Evolutionary conservation across 2,113 vertebrate species (phyloP).

Genomic region (Varanus salvator): DNA sequence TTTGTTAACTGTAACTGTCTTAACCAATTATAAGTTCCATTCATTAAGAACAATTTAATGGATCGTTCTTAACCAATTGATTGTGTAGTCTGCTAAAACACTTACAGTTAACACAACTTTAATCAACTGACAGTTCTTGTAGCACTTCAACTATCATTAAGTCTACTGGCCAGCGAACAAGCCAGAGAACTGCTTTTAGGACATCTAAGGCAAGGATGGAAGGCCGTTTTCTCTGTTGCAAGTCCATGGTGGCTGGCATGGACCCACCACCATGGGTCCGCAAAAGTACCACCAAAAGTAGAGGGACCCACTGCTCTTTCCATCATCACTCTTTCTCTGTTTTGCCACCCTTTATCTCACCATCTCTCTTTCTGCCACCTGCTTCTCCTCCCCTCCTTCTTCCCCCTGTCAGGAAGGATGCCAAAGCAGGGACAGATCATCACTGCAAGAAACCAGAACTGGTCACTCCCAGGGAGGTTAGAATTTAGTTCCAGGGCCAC

Average conservation of each 20-base stretch:
- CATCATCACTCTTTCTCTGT: no score
- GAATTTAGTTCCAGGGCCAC: background rate
- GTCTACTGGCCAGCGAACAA: background rate
- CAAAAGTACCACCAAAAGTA: no score
- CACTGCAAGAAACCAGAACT: background rate
- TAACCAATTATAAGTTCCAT: background rate
- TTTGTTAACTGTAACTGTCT: background rate
- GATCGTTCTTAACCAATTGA: background rate
- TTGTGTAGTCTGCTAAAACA: background rate
- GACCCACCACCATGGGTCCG: no score
- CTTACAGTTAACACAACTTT: background rate
- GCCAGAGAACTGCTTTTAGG: background rate
- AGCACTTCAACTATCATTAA: background rate
- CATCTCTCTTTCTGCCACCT: no score
- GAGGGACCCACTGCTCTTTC: no score
- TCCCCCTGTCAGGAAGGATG: background rate
- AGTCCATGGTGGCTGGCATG: no score
- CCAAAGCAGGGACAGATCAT: background rate
- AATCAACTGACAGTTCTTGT: background rate
- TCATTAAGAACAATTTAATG: background rate
- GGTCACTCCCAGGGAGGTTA: background rate
- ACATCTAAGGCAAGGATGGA: background rate
- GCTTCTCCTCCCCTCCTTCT: background rate
- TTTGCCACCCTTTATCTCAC: no score
- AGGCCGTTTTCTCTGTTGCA: background rate